phyloP scores from a whole-genome alignment of 1,140 invertebrate species.

The Leucophenga varia region DNA sequence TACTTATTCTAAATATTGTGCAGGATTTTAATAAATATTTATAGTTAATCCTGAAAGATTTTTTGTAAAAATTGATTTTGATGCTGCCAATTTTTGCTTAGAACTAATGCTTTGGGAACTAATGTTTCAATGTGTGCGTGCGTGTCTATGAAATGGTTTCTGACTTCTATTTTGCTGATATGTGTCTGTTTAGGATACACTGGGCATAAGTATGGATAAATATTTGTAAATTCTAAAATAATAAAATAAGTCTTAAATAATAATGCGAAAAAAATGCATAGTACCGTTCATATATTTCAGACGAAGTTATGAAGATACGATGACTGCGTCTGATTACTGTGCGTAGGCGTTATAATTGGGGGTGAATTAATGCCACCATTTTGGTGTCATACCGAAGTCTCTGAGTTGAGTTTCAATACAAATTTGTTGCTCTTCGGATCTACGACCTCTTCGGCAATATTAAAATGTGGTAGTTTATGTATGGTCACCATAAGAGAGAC shows the following conservation, averaged over 20 bases:
- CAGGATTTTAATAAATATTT: too few relatives aligned
- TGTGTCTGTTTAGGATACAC: conserved; percentile 37
- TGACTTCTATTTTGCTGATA: conserved; percentile 20
- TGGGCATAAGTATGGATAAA: conserved; percentile 29
- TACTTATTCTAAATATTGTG: conserved; percentile 6
- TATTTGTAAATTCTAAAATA: conserved; percentile 3
- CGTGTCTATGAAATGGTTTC: neutral
- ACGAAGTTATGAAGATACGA: conserved; percentile 53
- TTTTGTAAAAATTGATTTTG: conserved; percentile 22
- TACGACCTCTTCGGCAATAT: conserved; percentile 91
- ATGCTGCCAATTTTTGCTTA: conserved; percentile 26
- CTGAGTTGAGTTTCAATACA: conserved; percentile 89
- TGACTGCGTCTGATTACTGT: conserved; percentile 50
- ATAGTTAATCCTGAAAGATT: too few relatives aligned
- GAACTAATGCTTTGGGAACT: conserved; percentile 49
- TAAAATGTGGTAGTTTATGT: conserved; percentile 85
- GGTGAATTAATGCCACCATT: conserved; percentile 20
- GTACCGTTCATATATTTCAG: conserved; percentile 14
- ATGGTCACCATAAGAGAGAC: conserved; percentile 87
- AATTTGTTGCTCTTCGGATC: conserved; percentile 96
- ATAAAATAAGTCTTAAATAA: neutral
- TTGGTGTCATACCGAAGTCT: conserved; percentile 86
- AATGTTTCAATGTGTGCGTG: conserved; percentile 23
- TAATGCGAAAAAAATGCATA: neutral
- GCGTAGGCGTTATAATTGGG: conserved; percentile 40